These are phyloP conservation scores for Stratiolaelaps scimitus DNA, from an alignment of 1,140 invertebrate species.

Conservation along the genomic window DNA sequence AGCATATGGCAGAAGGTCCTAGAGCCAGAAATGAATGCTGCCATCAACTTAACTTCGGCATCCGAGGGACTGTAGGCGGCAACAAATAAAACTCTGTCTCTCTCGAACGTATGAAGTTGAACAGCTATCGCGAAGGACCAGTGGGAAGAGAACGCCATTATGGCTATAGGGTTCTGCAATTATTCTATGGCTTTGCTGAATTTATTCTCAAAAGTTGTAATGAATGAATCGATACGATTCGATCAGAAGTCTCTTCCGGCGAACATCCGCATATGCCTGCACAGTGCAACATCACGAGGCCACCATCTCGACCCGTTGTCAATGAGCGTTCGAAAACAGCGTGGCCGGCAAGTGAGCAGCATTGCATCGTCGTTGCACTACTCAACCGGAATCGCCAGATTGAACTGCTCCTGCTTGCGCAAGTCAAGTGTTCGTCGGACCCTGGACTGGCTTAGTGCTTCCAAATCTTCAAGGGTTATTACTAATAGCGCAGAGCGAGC, in stretches of 20 bases:
- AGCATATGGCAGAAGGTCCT: no score
- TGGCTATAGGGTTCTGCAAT: conserved; percentile 4
- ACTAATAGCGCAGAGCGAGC: no score
- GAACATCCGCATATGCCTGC: background rate
- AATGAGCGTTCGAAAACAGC: background rate
- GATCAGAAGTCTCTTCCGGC: background rate
- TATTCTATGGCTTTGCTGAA: background rate
- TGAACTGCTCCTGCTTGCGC: no score
- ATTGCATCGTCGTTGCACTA: no score
- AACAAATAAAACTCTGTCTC: background rate
- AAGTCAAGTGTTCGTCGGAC: no score
- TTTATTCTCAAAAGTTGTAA: conserved; percentile 19
- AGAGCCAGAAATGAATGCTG: no score
- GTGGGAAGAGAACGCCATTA: background rate
- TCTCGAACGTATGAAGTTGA: background rate
- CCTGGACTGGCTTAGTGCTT: no score
- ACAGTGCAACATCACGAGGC: background rate
- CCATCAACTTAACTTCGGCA: no score
- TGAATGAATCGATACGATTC: background rate
- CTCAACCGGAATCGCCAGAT: no score
- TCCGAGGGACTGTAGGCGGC: no score
- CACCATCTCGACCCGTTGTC: background rate
- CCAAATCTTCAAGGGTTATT: no score
- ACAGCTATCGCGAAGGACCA: background rate
- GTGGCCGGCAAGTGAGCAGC: background rate